Conservation (phyloP, 2,888 invertebrate species). For the Aspidiotus destructor region DNA sequence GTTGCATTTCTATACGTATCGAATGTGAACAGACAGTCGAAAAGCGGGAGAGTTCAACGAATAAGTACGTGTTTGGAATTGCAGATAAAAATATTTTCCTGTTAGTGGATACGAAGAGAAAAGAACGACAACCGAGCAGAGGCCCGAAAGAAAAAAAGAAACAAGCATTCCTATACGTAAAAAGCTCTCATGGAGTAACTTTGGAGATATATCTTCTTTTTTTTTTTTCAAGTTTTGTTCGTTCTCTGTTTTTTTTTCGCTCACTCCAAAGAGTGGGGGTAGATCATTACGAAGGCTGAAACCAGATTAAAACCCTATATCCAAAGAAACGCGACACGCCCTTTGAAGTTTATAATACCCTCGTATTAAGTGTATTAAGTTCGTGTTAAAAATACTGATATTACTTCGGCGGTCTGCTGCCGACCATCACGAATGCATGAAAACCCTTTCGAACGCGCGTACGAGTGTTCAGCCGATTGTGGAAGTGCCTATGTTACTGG, state of each 20-base stretch:
- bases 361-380: slow-evolving; percentile 3
- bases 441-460: no score
- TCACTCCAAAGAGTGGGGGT: no score
- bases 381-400: background rate
- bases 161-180: slow-evolving; percentile 22
- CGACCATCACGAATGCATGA: no score
- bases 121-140: background rate
- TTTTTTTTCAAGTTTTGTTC: background rate
- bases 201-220: background rate
- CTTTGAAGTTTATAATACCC: background rate
- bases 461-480: no score
- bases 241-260: no score
- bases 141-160: slow-evolving; percentile 5
- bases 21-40: slow-evolving; percentile 25
- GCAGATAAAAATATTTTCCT: slow-evolving; percentile 22
- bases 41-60: slow-evolving; percentile 26
- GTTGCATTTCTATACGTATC: slow-evolving; percentile 19
- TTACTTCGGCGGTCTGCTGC: background rate
- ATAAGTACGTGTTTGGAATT: slow-evolving; percentile 28
- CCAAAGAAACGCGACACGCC: background rate
- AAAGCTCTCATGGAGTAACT: background rate
- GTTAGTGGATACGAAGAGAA: background rate
- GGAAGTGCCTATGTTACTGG: no score
- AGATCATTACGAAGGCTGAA: background rate
- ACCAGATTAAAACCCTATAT: background rate